These are phyloP conservation scores for Labeo rohita DNA, from an alignment of 2,113 vertebrate species.

Conservation along the genomic window DNA sequence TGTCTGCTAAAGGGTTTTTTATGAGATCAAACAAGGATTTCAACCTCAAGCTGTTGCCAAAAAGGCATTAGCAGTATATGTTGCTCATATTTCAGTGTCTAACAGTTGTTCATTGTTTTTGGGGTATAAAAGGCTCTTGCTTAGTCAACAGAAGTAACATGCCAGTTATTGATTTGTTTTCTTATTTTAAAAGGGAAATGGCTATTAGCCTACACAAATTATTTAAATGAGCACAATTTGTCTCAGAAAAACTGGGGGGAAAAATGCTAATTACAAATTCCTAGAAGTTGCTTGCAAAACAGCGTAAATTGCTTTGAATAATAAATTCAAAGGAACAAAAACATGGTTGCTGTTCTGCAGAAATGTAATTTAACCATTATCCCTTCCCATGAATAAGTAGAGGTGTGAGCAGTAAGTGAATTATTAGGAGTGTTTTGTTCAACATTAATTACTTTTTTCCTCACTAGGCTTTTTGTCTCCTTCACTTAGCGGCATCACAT, in stretches of 20 bases:
- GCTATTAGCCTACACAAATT: neutral
- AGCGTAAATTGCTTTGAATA: conserved; percentile 14
- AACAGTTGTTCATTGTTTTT: neutral
- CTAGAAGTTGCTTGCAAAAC: neutral
- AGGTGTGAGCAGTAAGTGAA: conserved; percentile 7
- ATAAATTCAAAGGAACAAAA: conserved; percentile 25
- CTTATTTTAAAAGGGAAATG: neutral
- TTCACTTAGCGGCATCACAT: conserved; percentile 4
- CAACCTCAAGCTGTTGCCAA: neutral
- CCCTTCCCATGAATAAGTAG: conserved; percentile 11
- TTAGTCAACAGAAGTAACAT: conserved; percentile 18
- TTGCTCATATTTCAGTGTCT: neutral
- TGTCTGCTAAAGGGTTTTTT: neutral
- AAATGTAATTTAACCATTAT: conserved; percentile 38
- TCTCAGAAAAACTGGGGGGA: neutral
- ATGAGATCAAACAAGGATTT: conserved; percentile 1
- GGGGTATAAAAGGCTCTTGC: neutral
- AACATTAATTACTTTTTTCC: conserved; percentile 34
- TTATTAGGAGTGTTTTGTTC: conserved; percentile 40
- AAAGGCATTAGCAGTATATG: neutral
- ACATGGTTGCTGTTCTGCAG: neutral
- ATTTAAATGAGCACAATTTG: neutral
- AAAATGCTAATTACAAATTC: neutral
- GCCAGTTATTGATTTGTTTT: conserved; percentile 26
- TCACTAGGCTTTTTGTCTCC: conserved; percentile 4